These are phyloP conservation scores for Anguilla rostrata DNA, from an alignment of 2,113 vertebrate species.

Conservation along the genomic window DNA sequence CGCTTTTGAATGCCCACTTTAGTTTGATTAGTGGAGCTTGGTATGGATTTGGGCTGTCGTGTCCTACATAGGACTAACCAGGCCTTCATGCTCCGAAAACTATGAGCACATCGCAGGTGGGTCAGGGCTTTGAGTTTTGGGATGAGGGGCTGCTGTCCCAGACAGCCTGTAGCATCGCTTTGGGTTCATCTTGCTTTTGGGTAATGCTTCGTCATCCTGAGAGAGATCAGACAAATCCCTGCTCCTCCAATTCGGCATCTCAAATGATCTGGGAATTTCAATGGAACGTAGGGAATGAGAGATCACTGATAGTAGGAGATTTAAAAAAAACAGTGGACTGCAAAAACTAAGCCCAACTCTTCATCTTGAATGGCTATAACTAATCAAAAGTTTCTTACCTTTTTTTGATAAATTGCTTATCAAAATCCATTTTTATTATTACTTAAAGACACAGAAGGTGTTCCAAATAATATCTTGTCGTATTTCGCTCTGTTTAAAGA, in stretches of 20 bases:
- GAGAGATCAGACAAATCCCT: neutral
- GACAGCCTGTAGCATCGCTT: neutral
- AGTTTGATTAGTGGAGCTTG: neutral
- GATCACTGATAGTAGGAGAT: neutral
- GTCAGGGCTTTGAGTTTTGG: too few relatives aligned
- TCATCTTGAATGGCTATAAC: neutral
- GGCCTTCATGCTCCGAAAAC: neutral
- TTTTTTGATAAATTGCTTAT: too few relatives aligned
- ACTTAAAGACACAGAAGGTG: neutral
- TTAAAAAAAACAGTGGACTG: neutral
- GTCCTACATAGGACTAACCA: neutral
- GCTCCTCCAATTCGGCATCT: neutral
- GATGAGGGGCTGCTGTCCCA: neutral
- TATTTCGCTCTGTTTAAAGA: neutral
- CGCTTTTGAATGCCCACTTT: neutral
- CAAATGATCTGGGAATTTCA: neutral
- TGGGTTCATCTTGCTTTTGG: neutral
- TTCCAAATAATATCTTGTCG: too few relatives aligned
- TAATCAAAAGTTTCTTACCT: too few relatives aligned
- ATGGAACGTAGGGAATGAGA: neutral
- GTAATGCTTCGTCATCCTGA: neutral
- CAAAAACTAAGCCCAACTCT: neutral
- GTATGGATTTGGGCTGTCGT: neutral
- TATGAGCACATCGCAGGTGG: neutral
- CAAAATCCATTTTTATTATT: neutral